Evolutionary conservation across 2,797 vertebrate species (phyloP).

Genomic region (Sebastes hopkinsi): DNA sequence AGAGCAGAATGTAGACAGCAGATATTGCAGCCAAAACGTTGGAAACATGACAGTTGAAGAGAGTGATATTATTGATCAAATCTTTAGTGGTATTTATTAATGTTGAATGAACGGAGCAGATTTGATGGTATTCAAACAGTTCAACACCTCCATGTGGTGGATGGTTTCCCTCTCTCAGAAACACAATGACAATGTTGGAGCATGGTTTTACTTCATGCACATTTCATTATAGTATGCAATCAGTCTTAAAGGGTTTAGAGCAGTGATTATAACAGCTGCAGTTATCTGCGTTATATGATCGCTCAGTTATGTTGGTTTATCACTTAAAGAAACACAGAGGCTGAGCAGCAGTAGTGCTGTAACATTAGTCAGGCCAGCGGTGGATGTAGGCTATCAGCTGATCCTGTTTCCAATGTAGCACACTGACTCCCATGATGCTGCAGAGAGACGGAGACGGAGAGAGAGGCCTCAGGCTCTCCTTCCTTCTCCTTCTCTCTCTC

Average conservation of each 20-base stretch:
- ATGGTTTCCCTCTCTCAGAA: neutral
- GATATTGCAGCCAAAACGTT: too few species aligned
- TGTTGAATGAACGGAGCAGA: neutral
- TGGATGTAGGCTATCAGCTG: slow-evolving; percentile 67
- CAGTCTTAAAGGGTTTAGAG: neutral
- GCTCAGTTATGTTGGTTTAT: neutral
- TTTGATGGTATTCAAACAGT: neutral
- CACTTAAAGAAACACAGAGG: neutral
- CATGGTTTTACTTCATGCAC: neutral
- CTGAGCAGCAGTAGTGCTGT: slow-evolving; percentile 4
- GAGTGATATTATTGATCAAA: too few species aligned
- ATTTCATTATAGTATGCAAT: neutral
- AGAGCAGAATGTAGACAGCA: too few species aligned
- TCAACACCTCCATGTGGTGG: neutral
- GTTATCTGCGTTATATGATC: neutral
- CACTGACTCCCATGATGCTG: slow-evolving; percentile 73
- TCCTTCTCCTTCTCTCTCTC: slow-evolving; percentile 42
- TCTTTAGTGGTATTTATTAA: neutral
- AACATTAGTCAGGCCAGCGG: slow-evolving; percentile 12
- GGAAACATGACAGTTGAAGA: too few species aligned
- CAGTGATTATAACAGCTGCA: neutral
- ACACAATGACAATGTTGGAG: neutral
- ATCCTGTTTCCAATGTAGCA: slow-evolving; percentile 69
- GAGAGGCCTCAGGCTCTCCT: slow-evolving; percentile 37
- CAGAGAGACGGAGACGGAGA: slow-evolving; percentile 34